Evolutionary conservation across 2,113 vertebrate species (phyloP).

Genomic region (Chionomys nivalis): DNA sequence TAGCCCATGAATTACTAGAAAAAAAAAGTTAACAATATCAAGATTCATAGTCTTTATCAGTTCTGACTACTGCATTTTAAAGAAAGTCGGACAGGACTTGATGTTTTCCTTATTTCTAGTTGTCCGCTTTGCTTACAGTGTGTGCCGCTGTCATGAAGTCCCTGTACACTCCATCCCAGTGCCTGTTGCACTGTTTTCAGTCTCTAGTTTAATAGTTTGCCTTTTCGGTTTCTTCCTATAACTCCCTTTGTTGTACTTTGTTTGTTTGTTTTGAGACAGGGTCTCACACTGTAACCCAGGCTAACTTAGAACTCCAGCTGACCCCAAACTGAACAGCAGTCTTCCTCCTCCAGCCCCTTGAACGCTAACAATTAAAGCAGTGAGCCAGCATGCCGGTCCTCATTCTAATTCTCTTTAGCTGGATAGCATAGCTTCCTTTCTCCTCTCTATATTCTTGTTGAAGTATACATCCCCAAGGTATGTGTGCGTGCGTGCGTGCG

Average conservation of each 20-base stretch:
- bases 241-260: not conserved
- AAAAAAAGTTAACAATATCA: conserved; percentile 27
- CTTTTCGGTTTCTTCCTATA: conserved; percentile 48
- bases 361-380: not conserved
- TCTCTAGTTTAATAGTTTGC: not conserved
- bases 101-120: conserved; percentile 18
- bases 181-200: not conserved
- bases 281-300: not conserved
- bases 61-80: not conserved
- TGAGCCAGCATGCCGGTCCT: not conserved
- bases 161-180: not conserved
- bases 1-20: not conserved
- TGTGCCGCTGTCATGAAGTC: not conserved
- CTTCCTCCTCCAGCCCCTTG: not conserved
- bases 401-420: not conserved
- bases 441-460: not conserved
- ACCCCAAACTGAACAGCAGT: not conserved
- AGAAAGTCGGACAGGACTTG: not conserved
- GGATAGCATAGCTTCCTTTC: not conserved
- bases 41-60: not conserved
- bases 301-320: not conserved
- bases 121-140: not conserved
- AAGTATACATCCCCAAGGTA: not conserved
- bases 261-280: not conserved
- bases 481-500: not conserved